Conservation (phyloP, 2,797 vertebrate species). For the Cuniculus paca region DNA sequence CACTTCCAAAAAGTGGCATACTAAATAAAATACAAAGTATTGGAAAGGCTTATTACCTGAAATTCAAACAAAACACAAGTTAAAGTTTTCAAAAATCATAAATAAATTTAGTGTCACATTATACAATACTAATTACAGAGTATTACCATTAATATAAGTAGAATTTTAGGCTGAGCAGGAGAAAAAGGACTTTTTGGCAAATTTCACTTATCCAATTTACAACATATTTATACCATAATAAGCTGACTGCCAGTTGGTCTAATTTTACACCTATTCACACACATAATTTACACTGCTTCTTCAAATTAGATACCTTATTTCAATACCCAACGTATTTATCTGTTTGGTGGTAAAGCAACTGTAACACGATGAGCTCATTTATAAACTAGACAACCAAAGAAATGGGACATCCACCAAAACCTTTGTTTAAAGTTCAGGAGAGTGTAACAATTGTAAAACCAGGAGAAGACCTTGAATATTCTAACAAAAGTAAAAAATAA, state of each 20-base stretch:
- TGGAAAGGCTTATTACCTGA: conserved; percentile 82
- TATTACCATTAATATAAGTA: conserved; percentile 63
- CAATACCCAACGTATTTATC: conserved; percentile 58
- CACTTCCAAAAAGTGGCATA: conserved; percentile 81
- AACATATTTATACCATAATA: conserved; percentile 37
- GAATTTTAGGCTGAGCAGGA: conserved; percentile 59
- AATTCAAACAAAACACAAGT: conserved; percentile 83
- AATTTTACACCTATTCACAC: conserved; percentile 46
- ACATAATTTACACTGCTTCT: conserved; percentile 55
- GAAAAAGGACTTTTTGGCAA: conserved; percentile 56
- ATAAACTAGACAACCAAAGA: conserved; percentile 74
- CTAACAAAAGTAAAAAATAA: background rate
- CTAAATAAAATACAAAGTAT: conserved; percentile 83
- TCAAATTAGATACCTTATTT: conserved; percentile 68
- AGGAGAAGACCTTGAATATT: conserved; percentile 19
- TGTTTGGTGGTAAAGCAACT: conserved; percentile 48
- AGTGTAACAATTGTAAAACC: conserved; percentile 35
- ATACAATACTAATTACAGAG: conserved; percentile 70
- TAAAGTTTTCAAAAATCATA: conserved; percentile 69
- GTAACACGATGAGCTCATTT: conserved; percentile 50
- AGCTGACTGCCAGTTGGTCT: conserved; percentile 31
- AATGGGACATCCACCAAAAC: conserved; percentile 42
- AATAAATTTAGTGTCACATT: conserved; percentile 70
- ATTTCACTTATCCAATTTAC: conserved; percentile 67
- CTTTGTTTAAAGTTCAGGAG: conserved; percentile 14